Evolutionary conservation across 1,140 invertebrate species (phyloP).

Genomic region (Papilio machaon): DNA sequence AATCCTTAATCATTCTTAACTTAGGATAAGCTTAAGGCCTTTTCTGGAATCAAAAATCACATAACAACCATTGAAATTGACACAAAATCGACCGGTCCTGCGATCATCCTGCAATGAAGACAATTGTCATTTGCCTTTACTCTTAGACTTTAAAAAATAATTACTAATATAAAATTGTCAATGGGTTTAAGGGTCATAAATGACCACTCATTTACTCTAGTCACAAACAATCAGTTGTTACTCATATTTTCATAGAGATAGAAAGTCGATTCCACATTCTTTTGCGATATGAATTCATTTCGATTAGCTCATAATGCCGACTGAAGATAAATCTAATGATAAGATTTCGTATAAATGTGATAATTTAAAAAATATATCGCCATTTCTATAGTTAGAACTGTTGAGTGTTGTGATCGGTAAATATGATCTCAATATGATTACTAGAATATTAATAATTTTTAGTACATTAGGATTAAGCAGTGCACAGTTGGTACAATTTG

Average conservation of each 20-base stretch:
- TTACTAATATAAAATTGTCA: no score
- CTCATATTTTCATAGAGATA: background rate
- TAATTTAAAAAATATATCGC: conserved; percentile 50
- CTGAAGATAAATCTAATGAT: conserved; percentile 50
- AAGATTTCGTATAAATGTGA: conserved; percentile 67
- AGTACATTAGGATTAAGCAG: conserved; percentile 55
- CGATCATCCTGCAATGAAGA: no score
- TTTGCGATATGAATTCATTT: conserved; percentile 29
- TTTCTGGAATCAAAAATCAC: background rate
- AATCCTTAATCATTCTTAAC: no score
- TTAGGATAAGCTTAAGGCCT: background rate
- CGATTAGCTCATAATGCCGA: conserved; percentile 30
- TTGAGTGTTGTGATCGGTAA: conserved; percentile 52
- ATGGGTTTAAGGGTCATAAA: no score
- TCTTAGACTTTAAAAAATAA: background rate
- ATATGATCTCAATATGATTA: conserved; percentile 63
- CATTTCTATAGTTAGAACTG: conserved; percentile 52
- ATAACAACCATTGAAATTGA: background rate
- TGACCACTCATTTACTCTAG: background rate
- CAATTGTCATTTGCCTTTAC: background rate
- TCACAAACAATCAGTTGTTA: background rate
- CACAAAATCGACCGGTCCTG: no score
- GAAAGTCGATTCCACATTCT: conserved; percentile 26
- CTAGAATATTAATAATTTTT: conserved; percentile 58
- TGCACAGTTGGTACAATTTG: conserved; percentile 60